Conservation (phyloP, 2,888 invertebrate genomes). For the Drosophila ochracea region DNA sequence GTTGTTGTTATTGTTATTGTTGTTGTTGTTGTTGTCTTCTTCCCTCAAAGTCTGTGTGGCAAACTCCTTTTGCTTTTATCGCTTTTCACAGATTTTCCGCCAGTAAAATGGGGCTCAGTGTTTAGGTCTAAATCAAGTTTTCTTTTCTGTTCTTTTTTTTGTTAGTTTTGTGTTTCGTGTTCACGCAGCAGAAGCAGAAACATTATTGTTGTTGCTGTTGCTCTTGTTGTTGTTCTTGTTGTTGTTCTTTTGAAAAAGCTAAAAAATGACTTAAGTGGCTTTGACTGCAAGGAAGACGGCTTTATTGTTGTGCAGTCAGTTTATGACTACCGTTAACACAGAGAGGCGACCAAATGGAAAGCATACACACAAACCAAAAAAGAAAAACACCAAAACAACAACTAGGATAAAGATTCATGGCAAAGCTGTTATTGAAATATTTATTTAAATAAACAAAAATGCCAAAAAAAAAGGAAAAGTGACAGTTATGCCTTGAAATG, state of each 20-base stretch:
- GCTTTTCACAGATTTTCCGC: conserved; percentile 79
- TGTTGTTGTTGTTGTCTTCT: background rate
- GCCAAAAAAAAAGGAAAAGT: background rate
- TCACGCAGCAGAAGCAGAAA: conserved; percentile 7
- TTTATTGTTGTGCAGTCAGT: conserved; percentile 52
- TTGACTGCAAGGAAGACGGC: conserved; percentile 45
- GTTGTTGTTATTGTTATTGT: background rate
- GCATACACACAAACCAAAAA: background rate
- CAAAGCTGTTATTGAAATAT: background rate
- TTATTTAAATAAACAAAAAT: background rate
- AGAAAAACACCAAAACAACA: background rate
- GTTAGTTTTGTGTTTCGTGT: conserved; percentile 17
- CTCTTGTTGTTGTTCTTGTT: conserved; percentile 14
- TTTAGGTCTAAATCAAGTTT: conserved; percentile 57
- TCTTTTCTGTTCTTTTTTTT: background rate
- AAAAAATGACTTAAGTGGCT: conserved; percentile 60
- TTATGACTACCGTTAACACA: conserved; percentile 77
- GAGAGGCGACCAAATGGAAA: conserved; percentile 2
- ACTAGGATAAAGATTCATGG: background rate
- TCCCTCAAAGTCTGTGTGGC: conserved; percentile 13
- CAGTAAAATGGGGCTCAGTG: conserved; percentile 45
- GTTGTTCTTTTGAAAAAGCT: conserved; percentile 20
- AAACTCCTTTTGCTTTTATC: conserved; percentile 70
- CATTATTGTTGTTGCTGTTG: conserved; percentile 1
- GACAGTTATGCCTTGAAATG: background rate